Evolutionary conservation across 1,140 invertebrate genomes (phyloP).

Genomic region (Archivesica marissinica): DNA sequence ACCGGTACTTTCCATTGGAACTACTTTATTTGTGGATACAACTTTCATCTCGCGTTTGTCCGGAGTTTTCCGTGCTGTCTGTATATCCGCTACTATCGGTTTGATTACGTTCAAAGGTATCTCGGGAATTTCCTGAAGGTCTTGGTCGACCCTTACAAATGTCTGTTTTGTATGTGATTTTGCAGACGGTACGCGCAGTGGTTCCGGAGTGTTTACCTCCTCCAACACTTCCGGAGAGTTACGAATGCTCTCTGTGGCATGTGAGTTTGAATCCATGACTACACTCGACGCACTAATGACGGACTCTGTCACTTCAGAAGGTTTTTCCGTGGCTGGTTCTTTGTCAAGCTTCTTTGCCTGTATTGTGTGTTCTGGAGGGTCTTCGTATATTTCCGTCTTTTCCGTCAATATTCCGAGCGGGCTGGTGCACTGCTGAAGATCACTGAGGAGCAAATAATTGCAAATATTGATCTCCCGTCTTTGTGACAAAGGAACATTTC

Average conservation of each 20-base stretch:
- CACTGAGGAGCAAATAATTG: constrained; percentile 69
- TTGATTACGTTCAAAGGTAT: constrained; percentile 42
- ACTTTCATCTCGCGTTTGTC: constrained; percentile 50
- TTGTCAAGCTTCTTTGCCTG: background rate
- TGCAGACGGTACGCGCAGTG: background rate
- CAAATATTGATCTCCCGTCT: constrained; percentile 64
- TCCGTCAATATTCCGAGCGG: constrained; percentile 58
- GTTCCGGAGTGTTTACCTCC: background rate
- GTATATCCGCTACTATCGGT: background rate
- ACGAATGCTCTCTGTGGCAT: constrained; percentile 22
- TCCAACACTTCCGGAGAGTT: constrained; percentile 36
- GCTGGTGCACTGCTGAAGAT: constrained; percentile 17
- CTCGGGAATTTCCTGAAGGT: constrained; percentile 51
- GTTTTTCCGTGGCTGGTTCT: constrained; percentile 6
- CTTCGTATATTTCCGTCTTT: constrained; percentile 53
- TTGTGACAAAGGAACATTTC: constrained; percentile 26
- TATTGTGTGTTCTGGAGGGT: background rate
- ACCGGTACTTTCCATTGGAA: constrained; percentile 35
- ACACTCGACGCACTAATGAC: constrained; percentile 53
- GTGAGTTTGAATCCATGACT: constrained; percentile 49
- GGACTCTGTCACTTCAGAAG: constrained; percentile 34
- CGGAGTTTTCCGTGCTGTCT: background rate
- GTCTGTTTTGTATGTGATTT: constrained; percentile 15
- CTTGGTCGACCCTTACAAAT: constrained; percentile 33
- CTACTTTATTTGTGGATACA: constrained; percentile 50